Evolutionary conservation across 2,113 vertebrate genomes (phyloP).

Genomic region (Tapirus terrestris): DNA sequence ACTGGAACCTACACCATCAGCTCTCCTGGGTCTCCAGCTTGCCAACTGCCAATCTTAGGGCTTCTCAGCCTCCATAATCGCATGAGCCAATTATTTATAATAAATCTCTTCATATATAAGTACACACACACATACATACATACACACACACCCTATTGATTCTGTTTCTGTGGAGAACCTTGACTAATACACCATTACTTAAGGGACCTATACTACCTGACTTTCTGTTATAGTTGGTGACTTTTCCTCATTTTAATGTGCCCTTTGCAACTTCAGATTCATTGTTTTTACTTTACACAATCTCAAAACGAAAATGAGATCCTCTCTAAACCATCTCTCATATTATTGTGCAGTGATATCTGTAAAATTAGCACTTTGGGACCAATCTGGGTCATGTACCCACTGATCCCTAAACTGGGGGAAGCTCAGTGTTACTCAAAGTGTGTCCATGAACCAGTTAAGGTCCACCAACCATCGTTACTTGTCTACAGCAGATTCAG

Average conservation of each 20-base stretch:
- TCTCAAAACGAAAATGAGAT: neutral
- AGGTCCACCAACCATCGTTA: neutral
- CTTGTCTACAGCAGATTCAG: neutral
- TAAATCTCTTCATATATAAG: neutral
- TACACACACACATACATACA: neutral
- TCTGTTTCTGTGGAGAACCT: neutral
- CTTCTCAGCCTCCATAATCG: neutral
- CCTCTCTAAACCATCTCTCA: neutral
- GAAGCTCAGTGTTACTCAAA: neutral
- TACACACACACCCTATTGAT: neutral
- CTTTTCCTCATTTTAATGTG: neutral
- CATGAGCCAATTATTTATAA: neutral
- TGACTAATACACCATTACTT: neutral
- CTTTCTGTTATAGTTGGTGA: neutral
- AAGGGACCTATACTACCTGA: neutral
- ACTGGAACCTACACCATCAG: neutral
- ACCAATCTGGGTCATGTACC: neutral
- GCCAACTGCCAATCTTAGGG: neutral
- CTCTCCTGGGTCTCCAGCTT: neutral
- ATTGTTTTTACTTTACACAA: neutral
- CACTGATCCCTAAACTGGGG: neutral
- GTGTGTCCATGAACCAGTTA: neutral
- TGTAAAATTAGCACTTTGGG: neutral
- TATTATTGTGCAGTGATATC: neutral
- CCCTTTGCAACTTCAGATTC: neutral